Evolutionary conservation across 2,797 vertebrate species (phyloP).

Genomic region (Botia almorhae): DNA sequence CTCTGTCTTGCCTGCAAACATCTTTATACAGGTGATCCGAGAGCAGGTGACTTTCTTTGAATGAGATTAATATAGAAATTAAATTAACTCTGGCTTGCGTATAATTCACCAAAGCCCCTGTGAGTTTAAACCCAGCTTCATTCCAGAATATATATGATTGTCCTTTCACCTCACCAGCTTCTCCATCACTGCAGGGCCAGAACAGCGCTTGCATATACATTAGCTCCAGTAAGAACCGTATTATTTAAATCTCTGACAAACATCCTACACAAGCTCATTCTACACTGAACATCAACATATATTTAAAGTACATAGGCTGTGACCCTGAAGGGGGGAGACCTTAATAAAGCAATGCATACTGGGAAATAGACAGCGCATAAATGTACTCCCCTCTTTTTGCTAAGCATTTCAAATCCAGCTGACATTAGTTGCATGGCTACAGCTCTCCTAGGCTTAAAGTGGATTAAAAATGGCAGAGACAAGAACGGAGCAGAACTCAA

Average conservation of each 20-base stretch:
- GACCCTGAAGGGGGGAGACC: conserved; percentile 50
- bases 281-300: conserved; percentile 37
- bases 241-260: conserved; percentile 34
- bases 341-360: conserved; percentile 54
- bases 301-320: conserved; percentile 32
- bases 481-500: conserved; percentile 13
- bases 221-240: conserved; percentile 22
- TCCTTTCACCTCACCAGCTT: conserved; percentile 32
- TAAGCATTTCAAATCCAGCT: conserved; percentile 48
- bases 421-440: conserved; percentile 43
- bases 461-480: conserved; percentile 45
- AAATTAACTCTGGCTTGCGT: conserved; percentile 53
- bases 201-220: conserved; percentile 35
- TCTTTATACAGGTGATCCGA: conserved; percentile 42
- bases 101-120: conserved; percentile 47
- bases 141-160: conserved; percentile 39
- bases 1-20: conserved; percentile 31
- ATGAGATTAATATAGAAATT: conserved; percentile 58
- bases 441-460: conserved; percentile 44
- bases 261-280: conserved; percentile 30
- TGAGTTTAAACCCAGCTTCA: conserved; percentile 40
- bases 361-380: conserved; percentile 50
- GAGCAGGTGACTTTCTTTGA: conserved; percentile 42
- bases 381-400: conserved; percentile 38
- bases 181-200: conserved; percentile 35